These are phyloP conservation scores for Grammatotria lemairii DNA, from an alignment of 2,113 vertebrate species.

Conservation along the genomic window DNA sequence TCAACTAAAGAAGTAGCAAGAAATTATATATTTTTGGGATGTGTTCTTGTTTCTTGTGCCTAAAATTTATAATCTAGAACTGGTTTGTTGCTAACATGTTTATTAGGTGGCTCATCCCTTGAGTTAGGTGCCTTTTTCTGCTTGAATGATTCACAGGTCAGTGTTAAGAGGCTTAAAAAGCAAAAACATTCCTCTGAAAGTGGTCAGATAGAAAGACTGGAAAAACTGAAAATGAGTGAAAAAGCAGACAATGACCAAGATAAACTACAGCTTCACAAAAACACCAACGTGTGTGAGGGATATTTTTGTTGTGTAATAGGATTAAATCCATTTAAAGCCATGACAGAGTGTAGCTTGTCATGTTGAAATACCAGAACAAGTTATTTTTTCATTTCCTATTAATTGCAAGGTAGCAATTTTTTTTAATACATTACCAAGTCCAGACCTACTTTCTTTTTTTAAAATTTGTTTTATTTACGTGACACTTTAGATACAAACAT, in stretches of 20 bases:
- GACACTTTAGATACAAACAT: background rate
- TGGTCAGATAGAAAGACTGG: background rate
- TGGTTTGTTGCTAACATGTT: background rate
- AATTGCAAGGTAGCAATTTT: background rate
- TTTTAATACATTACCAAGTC: background rate
- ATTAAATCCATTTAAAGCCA: background rate
- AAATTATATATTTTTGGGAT: background rate
- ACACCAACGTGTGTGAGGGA: background rate
- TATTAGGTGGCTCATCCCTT: background rate
- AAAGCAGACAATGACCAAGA: background rate
- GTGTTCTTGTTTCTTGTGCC: background rate
- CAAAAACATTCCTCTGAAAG: background rate
- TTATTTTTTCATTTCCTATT: background rate
- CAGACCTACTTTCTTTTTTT: accelerated
- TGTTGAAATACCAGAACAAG: background rate
- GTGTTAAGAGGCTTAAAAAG: background rate
- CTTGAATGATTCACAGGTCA: background rate
- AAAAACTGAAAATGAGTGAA: background rate
- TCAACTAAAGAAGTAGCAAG: background rate
- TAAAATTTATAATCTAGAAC: background rate
- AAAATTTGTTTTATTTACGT: accelerated
- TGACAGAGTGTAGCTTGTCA: background rate
- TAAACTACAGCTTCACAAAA: background rate
- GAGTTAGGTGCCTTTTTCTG: accelerated
- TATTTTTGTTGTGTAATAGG: background rate